These are phyloP conservation scores for Cardiocondyla obscurior DNA, from an alignment of 1,140 invertebrate genomes.

Conservation along the genomic window DNA sequence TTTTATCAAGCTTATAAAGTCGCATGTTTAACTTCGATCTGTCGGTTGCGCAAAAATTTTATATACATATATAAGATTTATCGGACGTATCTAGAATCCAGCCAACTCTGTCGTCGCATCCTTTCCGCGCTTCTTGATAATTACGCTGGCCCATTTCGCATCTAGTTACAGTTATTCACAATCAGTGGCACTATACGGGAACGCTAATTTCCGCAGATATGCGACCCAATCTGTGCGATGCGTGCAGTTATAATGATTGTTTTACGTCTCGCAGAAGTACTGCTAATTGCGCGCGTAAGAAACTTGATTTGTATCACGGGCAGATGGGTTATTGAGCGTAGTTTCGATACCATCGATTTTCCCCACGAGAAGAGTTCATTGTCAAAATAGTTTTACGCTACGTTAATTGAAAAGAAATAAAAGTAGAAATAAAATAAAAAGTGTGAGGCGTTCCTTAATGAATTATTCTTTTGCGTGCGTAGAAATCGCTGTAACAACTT, in stretches of 20 bases:
- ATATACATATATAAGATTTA: not conserved
- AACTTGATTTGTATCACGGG: conserved; percentile 23
- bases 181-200: conserved; percentile 47
- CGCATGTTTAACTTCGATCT: not conserved
- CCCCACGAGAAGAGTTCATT: not conserved
- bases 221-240: conserved; percentile 41
- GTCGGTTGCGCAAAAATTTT: not conserved
- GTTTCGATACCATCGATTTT: not conserved
- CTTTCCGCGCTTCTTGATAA: conserved; percentile 41
- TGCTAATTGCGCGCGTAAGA: conserved; percentile 8
- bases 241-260: conserved; percentile 44
- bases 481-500: not conserved
- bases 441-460: not conserved
- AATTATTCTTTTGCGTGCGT: conserved; percentile 15
- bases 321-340: not conserved
- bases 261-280: not conserved
- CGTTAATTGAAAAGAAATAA: conserved; percentile 13
- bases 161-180: conserved; percentile 62
- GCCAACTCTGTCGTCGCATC: not conserved
- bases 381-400: not conserved
- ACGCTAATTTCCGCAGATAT: conserved; percentile 53
- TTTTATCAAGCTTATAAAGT: not conserved
- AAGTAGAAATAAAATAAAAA: no score
- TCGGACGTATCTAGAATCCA: not conserved
- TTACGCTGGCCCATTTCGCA: conserved; percentile 30